Base-by-base conservation (phyloP, 2,113 vertebrate genomes). In the Prunella fulvescens region DNA sequence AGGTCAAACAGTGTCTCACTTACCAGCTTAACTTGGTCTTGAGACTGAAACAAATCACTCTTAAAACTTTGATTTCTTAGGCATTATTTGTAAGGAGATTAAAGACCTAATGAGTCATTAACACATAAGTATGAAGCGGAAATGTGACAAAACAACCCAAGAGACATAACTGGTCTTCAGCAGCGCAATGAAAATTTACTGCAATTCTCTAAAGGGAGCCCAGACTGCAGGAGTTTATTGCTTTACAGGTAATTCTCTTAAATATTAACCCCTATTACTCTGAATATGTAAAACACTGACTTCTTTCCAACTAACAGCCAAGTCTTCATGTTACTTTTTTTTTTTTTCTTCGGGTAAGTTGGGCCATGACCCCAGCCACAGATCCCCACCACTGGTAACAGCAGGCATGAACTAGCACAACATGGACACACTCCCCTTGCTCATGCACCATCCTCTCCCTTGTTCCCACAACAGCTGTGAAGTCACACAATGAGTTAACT, bases 251-350 rank as follows among this genome's bases (percentile, higher is more conserved):
- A 69, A 29, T 53, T 77, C 79, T 70, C 78, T 90, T 83, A 96
- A 97, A 83, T 42, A 94, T 94, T 95, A 93, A 94, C 67, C 33
- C n/a, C 57, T 71, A 19, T 81, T 80, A 83, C 54, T 73, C 1
- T 50, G 62, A 72, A 79, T 88, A 77, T 56, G 44, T 71, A 56
- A 79, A 93, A 65, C 33, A 90, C 48, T 69, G 70, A 91, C 35
- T 67, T 20, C 29, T 81, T 90, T 80, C 33, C 60, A 92, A 33
- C 71, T 50, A 88, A 73, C n/a, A 77, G 56, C 15, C 20, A 70
- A 19, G 48, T 76, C 35, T 56, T 50, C 6, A 31, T 0, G 2
- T 14, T 20, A 40, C 3, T 1, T 35, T 48, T 64, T 71, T 66
- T 35, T n/a, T 58, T 70, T 57, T 19, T 18, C 40, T 45, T 73